These are phyloP conservation scores for Eurosta solidaginis DNA, from an alignment of 1,140 invertebrate genomes.

Conservation along the genomic window DNA sequence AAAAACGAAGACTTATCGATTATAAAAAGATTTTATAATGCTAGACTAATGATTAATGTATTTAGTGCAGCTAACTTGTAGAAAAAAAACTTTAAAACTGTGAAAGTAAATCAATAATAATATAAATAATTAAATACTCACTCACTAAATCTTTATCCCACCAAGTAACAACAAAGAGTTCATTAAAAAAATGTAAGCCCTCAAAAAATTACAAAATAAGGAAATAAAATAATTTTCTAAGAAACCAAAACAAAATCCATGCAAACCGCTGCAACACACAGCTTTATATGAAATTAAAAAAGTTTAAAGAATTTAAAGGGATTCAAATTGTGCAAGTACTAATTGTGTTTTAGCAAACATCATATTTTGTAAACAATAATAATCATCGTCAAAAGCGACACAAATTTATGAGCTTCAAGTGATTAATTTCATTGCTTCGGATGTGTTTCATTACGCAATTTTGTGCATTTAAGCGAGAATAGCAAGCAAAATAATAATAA, in stretches of 20 bases:
- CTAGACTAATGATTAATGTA: too few species aligned
- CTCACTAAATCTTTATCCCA: conserved; percentile 28
- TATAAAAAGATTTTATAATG: too few species aligned
- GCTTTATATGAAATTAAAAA: too few species aligned
- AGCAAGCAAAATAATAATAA: conserved; percentile 32
- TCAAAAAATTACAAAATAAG: neutral
- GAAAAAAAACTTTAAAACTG: too few species aligned
- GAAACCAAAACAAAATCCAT: neutral
- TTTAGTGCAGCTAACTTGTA: too few species aligned
- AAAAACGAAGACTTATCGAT: too few species aligned
- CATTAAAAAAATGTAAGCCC: neutral
- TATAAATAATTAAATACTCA: neutral
- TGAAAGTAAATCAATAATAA: neutral
- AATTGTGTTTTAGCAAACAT: neutral
- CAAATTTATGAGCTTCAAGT: conserved; percentile 48
- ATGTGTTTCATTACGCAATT: conserved; percentile 47
- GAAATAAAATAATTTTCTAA: neutral
- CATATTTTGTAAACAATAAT: neutral
- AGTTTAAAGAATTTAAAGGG: too few species aligned
- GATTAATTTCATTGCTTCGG: conserved; percentile 45
- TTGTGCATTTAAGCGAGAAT: conserved; percentile 45
- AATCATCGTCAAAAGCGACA: conserved; percentile 22
- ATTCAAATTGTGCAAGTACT: neutral
- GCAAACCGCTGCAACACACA: neutral
- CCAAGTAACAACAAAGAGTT: conserved; percentile 1